Evolutionary conservation across 2,113 vertebrate genomes (phyloP).

Genomic region (Vidua macroura): DNA sequence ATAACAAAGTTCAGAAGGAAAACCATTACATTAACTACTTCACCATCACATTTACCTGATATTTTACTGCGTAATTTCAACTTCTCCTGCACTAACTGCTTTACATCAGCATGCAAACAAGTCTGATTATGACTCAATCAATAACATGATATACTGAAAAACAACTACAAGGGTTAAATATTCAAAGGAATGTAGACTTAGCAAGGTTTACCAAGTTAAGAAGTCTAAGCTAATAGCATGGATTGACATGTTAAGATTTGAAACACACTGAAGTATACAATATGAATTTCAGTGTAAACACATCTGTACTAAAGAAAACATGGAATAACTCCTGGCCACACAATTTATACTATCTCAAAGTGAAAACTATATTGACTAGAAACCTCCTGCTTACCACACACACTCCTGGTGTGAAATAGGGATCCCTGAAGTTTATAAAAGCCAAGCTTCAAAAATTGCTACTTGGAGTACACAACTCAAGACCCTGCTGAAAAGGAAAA

Average conservation of each 20-base stretch:
- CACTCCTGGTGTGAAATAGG: constrained; percentile 12
- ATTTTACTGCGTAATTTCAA: constrained; percentile 48
- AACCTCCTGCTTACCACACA: not conserved
- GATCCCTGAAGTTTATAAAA: constrained; percentile 43
- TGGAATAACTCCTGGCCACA: not conserved
- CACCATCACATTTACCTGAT: constrained; percentile 62
- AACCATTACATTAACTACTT: constrained; percentile 53
- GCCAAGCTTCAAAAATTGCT: not conserved
- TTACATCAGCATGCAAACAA: constrained; percentile 75
- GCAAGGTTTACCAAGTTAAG: not conserved
- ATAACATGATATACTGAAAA: constrained; percentile 66
- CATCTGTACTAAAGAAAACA: not conserved
- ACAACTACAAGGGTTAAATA: constrained; percentile 68
- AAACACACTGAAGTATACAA: not conserved
- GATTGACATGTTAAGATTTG: not conserved
- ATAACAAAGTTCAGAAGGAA: constrained; percentile 11
- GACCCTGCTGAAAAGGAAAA: not conserved
- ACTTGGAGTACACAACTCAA: not conserved
- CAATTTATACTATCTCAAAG: not conserved
- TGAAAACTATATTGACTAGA: not conserved
- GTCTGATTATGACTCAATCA: constrained; percentile 54
- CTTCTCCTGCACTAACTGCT: constrained; percentile 51
- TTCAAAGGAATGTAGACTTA: constrained; percentile 58
- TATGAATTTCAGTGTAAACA: not conserved
- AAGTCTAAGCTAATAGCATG: constrained; percentile 56